phyloP scores from a whole-genome alignment of 1,140 invertebrate genomes.

The Phymastichus coffea region DNA sequence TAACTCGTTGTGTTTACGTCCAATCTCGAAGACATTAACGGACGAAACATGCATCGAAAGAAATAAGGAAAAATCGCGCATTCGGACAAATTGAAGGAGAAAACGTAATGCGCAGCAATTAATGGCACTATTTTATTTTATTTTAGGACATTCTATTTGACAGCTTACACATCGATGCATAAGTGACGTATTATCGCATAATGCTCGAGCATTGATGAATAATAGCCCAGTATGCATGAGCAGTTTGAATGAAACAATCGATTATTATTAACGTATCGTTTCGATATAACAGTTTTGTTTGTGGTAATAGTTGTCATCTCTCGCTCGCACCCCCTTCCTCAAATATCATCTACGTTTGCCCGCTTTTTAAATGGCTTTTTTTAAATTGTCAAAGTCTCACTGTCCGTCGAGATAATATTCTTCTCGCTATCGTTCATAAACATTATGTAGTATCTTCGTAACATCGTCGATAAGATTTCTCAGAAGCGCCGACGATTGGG shows the following conservation, averaged over 20 bases:
- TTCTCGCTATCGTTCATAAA: conserved; percentile 1
- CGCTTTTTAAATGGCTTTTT: background rate
- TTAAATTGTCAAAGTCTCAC: background rate
- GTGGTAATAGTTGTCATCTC: background rate
- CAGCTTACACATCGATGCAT: conserved; percentile 48
- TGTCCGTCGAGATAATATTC: no score
- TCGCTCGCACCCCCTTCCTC: conserved; percentile 5
- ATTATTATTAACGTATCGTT: conserved; percentile 39
- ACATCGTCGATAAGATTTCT: conserved; percentile 12
- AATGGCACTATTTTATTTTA: conserved; percentile 54
- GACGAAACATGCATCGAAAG: no score
- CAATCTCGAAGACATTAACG: no score
- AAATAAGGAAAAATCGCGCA: no score
- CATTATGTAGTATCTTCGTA: conserved; percentile 14
- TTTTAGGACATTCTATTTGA: conserved; percentile 53
- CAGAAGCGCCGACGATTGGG: background rate
- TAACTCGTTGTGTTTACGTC: no score
- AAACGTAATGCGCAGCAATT: no score
- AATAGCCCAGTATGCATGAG: conserved; percentile 43
- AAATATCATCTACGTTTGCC: background rate
- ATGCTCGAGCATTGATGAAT: conserved; percentile 37
- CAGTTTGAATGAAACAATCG: conserved; percentile 44
- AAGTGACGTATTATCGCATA: conserved; percentile 47
- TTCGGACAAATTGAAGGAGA: no score
- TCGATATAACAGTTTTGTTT: conserved; percentile 33